phyloP scores from a whole-genome alignment of 1,140 invertebrate species.

The Hylyphantes graminicola region DNA sequence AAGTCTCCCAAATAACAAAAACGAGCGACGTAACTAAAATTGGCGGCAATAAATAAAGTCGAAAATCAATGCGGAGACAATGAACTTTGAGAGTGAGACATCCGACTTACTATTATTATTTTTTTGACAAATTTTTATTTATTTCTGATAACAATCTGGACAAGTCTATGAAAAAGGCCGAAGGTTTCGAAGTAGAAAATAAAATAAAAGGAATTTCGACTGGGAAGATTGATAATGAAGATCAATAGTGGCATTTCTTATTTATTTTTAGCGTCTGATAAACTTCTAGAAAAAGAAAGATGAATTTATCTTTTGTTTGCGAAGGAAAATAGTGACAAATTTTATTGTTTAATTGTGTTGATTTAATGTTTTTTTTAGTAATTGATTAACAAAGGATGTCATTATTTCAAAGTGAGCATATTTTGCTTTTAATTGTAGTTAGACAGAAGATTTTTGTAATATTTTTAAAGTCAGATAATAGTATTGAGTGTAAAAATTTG shows the following conservation, averaged over 20 bases:
- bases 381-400: no score
- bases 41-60: slow-evolving; percentile 32
- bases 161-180: slow-evolving; percentile 40
- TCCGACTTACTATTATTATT: not conserved
- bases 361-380: no score
- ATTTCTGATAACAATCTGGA: slow-evolving; percentile 36
- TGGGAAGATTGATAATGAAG: slow-evolving; percentile 25
- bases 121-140: slow-evolving; percentile 3
- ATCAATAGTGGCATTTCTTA: slow-evolving; percentile 8
- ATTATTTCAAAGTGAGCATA: no score
- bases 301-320: not conserved
- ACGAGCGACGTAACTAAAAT: slow-evolving; percentile 24
- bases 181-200: slow-evolving; percentile 6
- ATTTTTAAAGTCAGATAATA: no score
- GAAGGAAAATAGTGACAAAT: no score
- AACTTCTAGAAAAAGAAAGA: not conserved
- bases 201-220: slow-evolving; percentile 7
- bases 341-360: no score
- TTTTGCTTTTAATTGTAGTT: no score
- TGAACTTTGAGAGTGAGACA: slow-evolving; percentile 8
- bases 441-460: no score
- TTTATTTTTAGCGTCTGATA: not conserved
- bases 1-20: slow-evolving; percentile 15
- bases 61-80: slow-evolving; percentile 22
- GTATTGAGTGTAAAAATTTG: no score